Evolutionary conservation across 1,140 invertebrate genomes (phyloP), one percentile per base, ranked within the genome.

Genomic region (Acyrthosiphon pisum): DNA sequence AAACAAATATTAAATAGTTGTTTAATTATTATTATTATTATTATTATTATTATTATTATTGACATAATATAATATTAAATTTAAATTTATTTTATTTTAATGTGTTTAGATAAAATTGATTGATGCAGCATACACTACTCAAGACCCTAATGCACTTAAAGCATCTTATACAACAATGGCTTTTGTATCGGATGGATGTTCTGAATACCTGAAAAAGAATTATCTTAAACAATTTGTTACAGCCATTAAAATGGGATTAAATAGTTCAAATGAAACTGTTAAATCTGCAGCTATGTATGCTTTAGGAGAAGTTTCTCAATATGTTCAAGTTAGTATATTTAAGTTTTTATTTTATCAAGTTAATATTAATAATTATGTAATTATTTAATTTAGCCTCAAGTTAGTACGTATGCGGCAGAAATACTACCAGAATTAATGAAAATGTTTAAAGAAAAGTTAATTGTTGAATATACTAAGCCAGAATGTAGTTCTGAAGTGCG

Each of bases 251-350:
- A 95, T 96, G 93, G 98, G 97, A 35, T 97, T 98, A 56, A 96
- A 95, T 20, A 96, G 97, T 95, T 94, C 95, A 4, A 95, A 96
- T 88, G 95, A 96, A 1, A 94, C 96, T 26, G 97, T 98, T 6
- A 95, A 97, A 60, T 97, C 97, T 95, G 96, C 97, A 14, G 97
- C 97, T 0, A 96, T 98, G 23, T 98, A 97, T 95, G 97, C 97
- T 2, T 95, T 98, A 2, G 98, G 97, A 0, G 97, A 98, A 95
- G 98, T 98, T 95, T 97, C 97, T 0, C 97, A 98, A 95, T 96
- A 97, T 95, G 95, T 98, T 41, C 97, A 98, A 95, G 96, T 96
- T 94, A 93, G 91, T 68, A 81, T 53, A 37, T 91, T 41, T 48
- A 26, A 56, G 23, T 81, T 60, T 87, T 88, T 48, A 86, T 56